These are phyloP conservation scores for Tetragnatha montana DNA, from an alignment of 2,888 invertebrate species.

Conservation along the genomic window DNA sequence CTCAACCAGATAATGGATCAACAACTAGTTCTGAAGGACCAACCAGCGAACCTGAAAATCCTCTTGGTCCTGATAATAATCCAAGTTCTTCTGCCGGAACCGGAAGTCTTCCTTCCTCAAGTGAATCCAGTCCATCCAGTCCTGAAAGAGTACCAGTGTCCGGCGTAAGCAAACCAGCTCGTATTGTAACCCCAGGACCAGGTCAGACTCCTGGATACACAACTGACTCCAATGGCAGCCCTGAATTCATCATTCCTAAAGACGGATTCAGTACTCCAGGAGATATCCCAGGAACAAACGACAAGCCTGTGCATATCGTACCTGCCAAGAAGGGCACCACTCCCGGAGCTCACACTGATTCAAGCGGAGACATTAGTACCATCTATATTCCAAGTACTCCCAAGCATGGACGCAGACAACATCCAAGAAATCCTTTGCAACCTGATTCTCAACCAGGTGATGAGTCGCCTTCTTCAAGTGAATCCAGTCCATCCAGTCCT, in stretches of 20 bases:
- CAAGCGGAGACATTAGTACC: slow-evolving; percentile 18
- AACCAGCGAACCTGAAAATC: neutral
- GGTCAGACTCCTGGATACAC: slow-evolving; percentile 8
- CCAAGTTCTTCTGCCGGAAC: too few relatives aligned
- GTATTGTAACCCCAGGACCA: neutral
- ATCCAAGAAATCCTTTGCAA: neutral
- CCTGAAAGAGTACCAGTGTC: slow-evolving; percentile 23
- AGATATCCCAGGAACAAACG: slow-evolving; percentile 10
- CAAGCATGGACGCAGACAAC: neutral
- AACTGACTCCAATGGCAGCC: neutral
- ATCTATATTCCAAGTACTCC: slow-evolving; percentile 19
- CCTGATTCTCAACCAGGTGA: too few relatives aligned
- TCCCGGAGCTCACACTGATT: slow-evolving; percentile 18
- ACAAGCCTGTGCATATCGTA: slow-evolving; percentile 7
- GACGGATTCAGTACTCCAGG: slow-evolving; percentile 19
- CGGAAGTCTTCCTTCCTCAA: too few relatives aligned
- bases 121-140: neutral
- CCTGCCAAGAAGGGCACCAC: slow-evolving; percentile 40
- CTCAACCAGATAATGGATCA: neutral
- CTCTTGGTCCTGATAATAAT: too few relatives aligned
- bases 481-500: too few relatives aligned
- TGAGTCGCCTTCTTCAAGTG: too few relatives aligned
- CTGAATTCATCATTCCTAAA: slow-evolving; percentile 21
- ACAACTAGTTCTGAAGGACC: slow-evolving; percentile 2
- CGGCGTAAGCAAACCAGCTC: slow-evolving; percentile 1